Conservation (phyloP, 2,797 vertebrate genomes). For the Periophthalmus magnuspinnatus region DNA sequence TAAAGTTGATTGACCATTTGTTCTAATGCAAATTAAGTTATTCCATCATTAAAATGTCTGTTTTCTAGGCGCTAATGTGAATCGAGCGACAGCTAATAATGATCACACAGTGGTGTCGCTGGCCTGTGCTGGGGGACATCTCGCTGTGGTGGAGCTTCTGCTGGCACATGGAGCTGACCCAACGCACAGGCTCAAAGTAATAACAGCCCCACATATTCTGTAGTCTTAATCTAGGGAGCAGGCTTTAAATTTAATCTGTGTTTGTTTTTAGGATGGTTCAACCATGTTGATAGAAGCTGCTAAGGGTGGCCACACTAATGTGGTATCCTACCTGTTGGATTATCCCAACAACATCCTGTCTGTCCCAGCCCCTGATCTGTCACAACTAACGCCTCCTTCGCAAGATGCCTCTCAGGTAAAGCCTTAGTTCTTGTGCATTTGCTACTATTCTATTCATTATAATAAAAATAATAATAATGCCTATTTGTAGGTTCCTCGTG, state of each 20-base stretch:
- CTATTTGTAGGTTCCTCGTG: conserved; percentile 90
- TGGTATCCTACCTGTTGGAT: conserved; percentile 98
- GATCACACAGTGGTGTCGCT: conserved; percentile 98
- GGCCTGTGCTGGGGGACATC: conserved; percentile 96
- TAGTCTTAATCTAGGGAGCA: background rate
- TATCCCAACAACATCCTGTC: conserved; percentile 97
- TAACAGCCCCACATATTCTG: background rate
- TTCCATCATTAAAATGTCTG: background rate
- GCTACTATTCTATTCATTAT: background rate
- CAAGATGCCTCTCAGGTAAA: conserved; percentile 97
- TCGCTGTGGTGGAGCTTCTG: conserved; percentile 96
- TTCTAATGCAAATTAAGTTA: conserved; percentile 1
- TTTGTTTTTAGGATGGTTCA: conserved; percentile 87
- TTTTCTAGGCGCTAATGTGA: conserved; percentile 93
- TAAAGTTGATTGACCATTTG: too few relatives aligned
- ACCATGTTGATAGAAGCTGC: conserved; percentile 99
- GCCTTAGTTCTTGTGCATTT: background rate
- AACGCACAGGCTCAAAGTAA: conserved; percentile 98
- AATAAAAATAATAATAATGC: background rate
- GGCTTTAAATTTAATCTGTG: background rate
- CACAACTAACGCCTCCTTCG: conserved; percentile 93
- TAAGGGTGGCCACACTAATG: conserved; percentile 98
- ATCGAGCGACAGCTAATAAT: conserved; percentile 96
- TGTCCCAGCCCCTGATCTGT: conserved; percentile 90
- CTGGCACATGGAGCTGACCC: conserved; percentile 97